Conservation (phyloP, 2,797 vertebrate species). For the Lithobates sylvaticus region DNA sequence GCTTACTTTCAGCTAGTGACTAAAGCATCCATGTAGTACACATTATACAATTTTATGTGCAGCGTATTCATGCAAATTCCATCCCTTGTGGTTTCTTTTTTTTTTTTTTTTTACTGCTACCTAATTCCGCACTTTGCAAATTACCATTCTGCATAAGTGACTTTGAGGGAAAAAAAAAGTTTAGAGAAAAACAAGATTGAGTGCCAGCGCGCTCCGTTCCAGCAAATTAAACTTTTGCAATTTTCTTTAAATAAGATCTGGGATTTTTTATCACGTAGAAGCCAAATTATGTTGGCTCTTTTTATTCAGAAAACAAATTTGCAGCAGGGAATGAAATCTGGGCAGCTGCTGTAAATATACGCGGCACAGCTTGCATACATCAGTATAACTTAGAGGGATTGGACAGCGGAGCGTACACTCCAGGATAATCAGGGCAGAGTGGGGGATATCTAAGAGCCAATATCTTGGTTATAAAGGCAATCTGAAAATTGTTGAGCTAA, state of each 20-base stretch:
- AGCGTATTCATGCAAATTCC: background rate
- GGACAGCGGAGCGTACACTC: background rate
- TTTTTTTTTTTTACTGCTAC: background rate
- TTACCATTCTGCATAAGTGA: background rate
- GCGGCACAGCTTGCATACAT: background rate
- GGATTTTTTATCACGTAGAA: slow-evolving; percentile 45
- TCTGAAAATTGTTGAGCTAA: no score
- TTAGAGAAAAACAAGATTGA: slow-evolving; percentile 13
- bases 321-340: slow-evolving; percentile 37
- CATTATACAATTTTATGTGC: background rate
- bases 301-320: slow-evolving; percentile 39
- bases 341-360: slow-evolving; percentile 28
- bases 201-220: slow-evolving; percentile 4
- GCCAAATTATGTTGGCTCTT: slow-evolving; percentile 44
- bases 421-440: no score
- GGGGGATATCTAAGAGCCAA: no score
- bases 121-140: background rate
- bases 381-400: slow-evolving; percentile 5
- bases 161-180: background rate
- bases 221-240: slow-evolving; percentile 16
- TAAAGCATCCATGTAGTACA: background rate
- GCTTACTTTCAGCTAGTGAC: background rate
- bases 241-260: slow-evolving; percentile 26
- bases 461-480: no score
- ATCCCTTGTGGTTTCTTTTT: background rate